Percentiles rank a stretch among this genome's conserved stretches.
Evolutionary conservation across 2,797 vertebrate genomes (phyloP).

Genomic region (Melanotaenia boesemani): DNA sequence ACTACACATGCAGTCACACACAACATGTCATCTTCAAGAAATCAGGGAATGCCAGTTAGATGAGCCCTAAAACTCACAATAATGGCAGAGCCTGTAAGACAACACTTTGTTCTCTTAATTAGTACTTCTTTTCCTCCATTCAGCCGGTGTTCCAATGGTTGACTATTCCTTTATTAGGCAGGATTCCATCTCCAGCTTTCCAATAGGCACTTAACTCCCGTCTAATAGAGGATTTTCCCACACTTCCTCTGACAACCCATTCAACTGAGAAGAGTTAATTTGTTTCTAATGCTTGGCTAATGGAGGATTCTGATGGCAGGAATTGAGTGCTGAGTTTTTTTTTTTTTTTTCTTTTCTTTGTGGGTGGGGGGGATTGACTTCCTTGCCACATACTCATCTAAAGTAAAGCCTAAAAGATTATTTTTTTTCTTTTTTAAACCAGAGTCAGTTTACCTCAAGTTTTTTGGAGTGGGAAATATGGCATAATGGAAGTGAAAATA

Average conservation of each 20-base stretch:
- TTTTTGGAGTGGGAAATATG: conserved; percentile 21
- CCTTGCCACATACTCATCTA: conserved; percentile 56
- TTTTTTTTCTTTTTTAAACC: conserved; percentile 41
- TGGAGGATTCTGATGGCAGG: conserved; percentile 79
- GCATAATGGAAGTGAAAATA: conserved; percentile 49
- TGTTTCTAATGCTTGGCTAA: conserved; percentile 86
- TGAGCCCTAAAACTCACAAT: conserved; percentile 72
- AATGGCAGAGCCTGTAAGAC: conserved; percentile 77
- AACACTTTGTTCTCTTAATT: conserved; percentile 85
- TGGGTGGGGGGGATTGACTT: conserved; percentile 59
- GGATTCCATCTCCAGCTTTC: conserved; percentile 83
- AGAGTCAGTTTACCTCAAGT: conserved; percentile 51
- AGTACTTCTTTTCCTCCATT: conserved; percentile 81
- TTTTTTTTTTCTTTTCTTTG: conserved; percentile 1
- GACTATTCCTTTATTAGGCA: conserved; percentile 85
- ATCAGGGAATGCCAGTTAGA: conserved; percentile 53
- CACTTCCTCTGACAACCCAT: conserved; percentile 83
- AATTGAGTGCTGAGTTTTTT: conserved; percentile 74
- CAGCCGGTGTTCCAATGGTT: conserved; percentile 81
- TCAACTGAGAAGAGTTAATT: conserved; percentile 85
- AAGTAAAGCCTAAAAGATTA: conserved; percentile 67
- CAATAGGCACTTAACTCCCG: conserved; percentile 84
- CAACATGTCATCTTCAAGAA: conserved; percentile 55
- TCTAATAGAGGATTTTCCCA: conserved; percentile 86
- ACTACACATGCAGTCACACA: conserved; percentile 38